Evolutionary conservation across 2,797 vertebrate species (phyloP).

Genomic region (Pyrocephalus nanus): DNA sequence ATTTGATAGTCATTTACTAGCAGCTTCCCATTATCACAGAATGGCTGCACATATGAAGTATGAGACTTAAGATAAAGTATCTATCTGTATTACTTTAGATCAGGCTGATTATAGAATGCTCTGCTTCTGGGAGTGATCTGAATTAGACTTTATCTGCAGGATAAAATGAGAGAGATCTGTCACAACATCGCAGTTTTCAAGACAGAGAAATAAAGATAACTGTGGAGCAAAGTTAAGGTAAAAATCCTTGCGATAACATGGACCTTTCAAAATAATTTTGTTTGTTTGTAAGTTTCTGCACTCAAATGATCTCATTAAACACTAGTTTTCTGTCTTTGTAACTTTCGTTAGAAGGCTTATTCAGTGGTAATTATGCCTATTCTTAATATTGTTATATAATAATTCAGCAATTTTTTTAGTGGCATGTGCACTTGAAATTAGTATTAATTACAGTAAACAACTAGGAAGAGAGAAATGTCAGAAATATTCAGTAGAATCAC

Average conservation of each 20-base stretch:
- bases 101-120: background rate
- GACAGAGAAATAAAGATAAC: background rate
- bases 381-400: background rate
- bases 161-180: background rate
- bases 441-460: background rate
- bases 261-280: background rate
- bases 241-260: background rate
- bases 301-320: background rate
- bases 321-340: background rate
- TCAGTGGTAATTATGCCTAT: background rate
- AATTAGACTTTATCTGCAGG: background rate
- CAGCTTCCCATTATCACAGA: background rate
- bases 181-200: background rate
- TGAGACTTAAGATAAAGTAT: background rate
- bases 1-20: accelerated
- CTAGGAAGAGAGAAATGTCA: background rate
- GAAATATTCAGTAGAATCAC: background rate
- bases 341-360: background rate
- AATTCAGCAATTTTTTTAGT: background rate
- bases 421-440: background rate
- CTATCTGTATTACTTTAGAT: background rate
- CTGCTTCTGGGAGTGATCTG: background rate
- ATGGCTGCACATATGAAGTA: background rate
- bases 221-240: background rate
- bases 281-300: background rate